Percentiles rank a stretch among this genome's conserved stretches.
phyloP scores from a whole-genome alignment of 2,113 vertebrate species.

The Ophiodon elongatus region DNA sequence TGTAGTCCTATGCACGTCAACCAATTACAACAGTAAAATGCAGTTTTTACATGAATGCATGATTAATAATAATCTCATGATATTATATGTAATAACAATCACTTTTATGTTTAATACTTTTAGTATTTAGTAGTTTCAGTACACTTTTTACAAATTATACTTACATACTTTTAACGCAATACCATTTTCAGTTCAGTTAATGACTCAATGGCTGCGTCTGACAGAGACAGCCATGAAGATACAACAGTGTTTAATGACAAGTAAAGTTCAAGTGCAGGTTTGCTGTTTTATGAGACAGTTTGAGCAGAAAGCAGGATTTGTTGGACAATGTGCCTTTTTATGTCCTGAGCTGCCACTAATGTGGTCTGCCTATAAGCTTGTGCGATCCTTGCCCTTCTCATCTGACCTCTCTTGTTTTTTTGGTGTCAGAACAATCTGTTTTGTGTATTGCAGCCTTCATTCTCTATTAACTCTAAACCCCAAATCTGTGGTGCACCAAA shows the following conservation, averaged over 20 bases:
- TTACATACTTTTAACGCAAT: background rate
- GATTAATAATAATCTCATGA: background rate
- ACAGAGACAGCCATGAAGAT: background rate
- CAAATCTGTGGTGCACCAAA: slow-evolving; percentile 28
- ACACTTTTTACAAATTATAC: background rate
- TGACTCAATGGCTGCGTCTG: background rate
- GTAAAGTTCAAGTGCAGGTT: background rate
- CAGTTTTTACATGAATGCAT: background rate
- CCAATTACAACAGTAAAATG: background rate
- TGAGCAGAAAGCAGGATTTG: slow-evolving; percentile 1
- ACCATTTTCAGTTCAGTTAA: background rate
- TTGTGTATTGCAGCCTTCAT: slow-evolving; percentile 27
- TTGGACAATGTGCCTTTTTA: background rate
- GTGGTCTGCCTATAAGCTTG: slow-evolving; percentile 4
- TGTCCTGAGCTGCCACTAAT: background rate
- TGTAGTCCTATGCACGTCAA: background rate
- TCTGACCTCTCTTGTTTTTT: slow-evolving; percentile 28
- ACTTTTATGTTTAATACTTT: background rate
- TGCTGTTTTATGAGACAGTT: background rate
- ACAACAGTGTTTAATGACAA: slow-evolving; percentile 1
- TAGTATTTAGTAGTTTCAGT: background rate
- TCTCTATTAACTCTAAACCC: slow-evolving; percentile 37
- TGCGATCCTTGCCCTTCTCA: slow-evolving; percentile 4
- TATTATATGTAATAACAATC: background rate
- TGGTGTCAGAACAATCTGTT: slow-evolving; percentile 41